These are phyloP conservation scores for Oryzias celebensis DNA, from an alignment of 2,113 vertebrate species.

Conservation along the genomic window DNA sequence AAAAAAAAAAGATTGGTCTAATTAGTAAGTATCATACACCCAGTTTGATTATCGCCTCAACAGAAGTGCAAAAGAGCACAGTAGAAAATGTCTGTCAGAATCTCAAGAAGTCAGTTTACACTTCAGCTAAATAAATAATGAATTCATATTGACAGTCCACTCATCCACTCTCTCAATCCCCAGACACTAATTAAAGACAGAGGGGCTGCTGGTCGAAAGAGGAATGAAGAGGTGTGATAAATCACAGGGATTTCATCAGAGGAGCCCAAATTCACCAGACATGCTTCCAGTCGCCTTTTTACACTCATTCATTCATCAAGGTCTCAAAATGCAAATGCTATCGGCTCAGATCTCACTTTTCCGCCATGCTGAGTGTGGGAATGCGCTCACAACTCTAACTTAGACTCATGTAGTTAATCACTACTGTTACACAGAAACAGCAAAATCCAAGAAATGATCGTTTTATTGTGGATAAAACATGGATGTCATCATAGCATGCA, in stretches of 20 bases:
- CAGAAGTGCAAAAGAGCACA: conserved; percentile 68
- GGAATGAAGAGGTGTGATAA: conserved; percentile 53
- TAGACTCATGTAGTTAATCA: neutral
- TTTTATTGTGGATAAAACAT: conserved; percentile 11
- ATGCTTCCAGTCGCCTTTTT: conserved; percentile 57
- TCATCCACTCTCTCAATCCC: conserved; percentile 76
- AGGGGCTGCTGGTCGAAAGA: conserved; percentile 51
- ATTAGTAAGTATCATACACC: conserved; percentile 72
- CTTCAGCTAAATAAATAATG: conserved; percentile 77
- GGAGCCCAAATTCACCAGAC: conserved; percentile 60
- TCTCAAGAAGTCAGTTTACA: conserved; percentile 68
- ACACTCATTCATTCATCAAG: conserved; percentile 63
- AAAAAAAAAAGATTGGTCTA: conserved; percentile 67
- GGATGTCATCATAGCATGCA: conserved; percentile 31
- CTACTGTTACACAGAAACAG: neutral
- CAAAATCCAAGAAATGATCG: neutral
- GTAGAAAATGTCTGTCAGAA: conserved; percentile 69
- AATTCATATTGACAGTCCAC: conserved; percentile 77
- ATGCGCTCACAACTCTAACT: neutral
- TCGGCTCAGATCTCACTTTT: conserved; percentile 20
- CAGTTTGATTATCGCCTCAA: conserved; percentile 74
- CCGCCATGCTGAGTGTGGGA: conserved; percentile 6
- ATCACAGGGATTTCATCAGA: conserved; percentile 65
- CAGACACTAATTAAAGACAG: conserved; percentile 80
- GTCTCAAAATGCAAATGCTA: conserved; percentile 45